Evolutionary conservation across 2,113 vertebrate genomes (phyloP).

Genomic region (Octodon degus): DNA sequence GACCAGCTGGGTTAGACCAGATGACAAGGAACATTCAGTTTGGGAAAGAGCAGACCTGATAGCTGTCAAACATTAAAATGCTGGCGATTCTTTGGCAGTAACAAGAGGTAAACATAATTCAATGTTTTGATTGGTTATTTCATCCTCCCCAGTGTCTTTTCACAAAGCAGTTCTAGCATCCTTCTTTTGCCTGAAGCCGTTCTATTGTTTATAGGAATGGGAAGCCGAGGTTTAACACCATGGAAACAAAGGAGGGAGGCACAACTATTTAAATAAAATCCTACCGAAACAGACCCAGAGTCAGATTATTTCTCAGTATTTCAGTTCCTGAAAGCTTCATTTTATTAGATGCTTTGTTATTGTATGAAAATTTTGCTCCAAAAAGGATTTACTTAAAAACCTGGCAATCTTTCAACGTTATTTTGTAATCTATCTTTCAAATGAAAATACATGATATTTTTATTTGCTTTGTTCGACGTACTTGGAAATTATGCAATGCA

Average conservation of each 20-base stretch:
- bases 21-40: not conserved
- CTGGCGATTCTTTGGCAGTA: not conserved
- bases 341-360: not conserved
- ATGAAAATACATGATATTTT: not conserved
- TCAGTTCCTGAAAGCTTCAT: not conserved
- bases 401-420: not conserved
- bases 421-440: not conserved
- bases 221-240: not conserved
- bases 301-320: not conserved
- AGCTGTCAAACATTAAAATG: fast-evolving
- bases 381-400: not conserved
- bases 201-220: not conserved
- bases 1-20: not conserved
- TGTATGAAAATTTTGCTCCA: not conserved
- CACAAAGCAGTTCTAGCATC: not conserved
- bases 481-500: not conserved
- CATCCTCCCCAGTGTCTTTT: not conserved
- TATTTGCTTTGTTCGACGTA: not conserved
- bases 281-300: fast-evolving
- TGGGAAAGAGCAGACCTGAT: not conserved
- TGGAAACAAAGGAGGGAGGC: no score
- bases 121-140: constrained; percentile 17
- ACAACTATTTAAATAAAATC: not conserved
- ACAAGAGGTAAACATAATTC: not conserved
- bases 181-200: not conserved